Evolutionary conservation across 2,797 vertebrate species (phyloP), one percentile per base, ranked within the genome.

Genomic region (Argya squamiceps): DNA sequence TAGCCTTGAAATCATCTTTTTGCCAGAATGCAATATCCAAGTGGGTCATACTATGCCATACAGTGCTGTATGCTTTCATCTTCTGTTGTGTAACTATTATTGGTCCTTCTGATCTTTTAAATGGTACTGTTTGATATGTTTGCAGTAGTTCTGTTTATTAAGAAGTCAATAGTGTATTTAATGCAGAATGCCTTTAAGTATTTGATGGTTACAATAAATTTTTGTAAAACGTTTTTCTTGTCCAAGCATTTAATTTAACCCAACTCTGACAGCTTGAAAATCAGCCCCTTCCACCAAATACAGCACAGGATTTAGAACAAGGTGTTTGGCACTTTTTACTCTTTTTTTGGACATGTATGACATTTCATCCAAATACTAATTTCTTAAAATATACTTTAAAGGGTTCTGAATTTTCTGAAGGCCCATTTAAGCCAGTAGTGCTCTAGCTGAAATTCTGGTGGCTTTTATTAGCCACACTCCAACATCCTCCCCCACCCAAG

Each of bases 181-280:
- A 97, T 98, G 92, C 95, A 96, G 96, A 97, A 97, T 97, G 97
- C 95, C 97, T 98, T 97, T 95, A 97, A 97, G 77, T 97, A 97
- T 97, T 98, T 98, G 96, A 97, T 97, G 97, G 94, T 97, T 97
- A 88, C 93, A 98, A 98, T 98, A 98, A 98, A 98, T 98, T 97
- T 98, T 96, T 98, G 88, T 97, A 97, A 98, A 98, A 97, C 95
- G 9, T 96, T 97, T 98, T 97, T 97, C 97, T 98, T 97, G 97
- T 98, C 98, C 92, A 98, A 97, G 98, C 97, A 98, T 98, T 98
- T 98, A 98, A 97, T 98, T 98, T 97, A 97, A 94, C 97, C 50
- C 59, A 82, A 93, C 89, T 96, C 95, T 96, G 88, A 97, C 92
- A 96, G 88, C 91, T 95, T 70, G 92, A 96, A 94, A 96, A 92